These are phyloP conservation scores for Ennomos fuscantarius DNA, from an alignment of 2,888 invertebrate species.

Conservation along the genomic window DNA sequence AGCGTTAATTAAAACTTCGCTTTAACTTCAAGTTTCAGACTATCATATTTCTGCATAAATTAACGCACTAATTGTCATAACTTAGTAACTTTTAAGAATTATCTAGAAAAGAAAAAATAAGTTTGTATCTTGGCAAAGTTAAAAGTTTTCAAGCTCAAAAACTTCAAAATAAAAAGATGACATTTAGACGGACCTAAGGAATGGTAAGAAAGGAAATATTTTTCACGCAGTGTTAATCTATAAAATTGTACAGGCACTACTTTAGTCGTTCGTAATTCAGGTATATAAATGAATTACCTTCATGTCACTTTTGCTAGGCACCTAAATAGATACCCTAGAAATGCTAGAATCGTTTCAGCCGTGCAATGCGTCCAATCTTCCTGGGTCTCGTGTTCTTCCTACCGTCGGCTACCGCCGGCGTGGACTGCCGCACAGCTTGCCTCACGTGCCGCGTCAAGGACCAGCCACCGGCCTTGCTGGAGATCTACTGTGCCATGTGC, in stretches of 20 bases:
- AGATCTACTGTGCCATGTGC: conserved; percentile 75
- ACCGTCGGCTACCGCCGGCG: conserved; percentile 40
- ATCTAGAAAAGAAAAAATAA: background rate
- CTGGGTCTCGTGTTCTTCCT: conserved; percentile 37
- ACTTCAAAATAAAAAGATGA: background rate
- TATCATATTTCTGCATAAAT: conserved; percentile 25
- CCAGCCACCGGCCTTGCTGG: conserved; percentile 50
- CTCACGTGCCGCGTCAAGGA: conserved; percentile 51
- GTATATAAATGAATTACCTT: background rate
- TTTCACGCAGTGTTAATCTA: too few species aligned
- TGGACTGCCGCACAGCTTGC: conserved; percentile 66
- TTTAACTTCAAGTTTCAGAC: conserved; percentile 15
- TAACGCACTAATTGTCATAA: conserved; percentile 8
- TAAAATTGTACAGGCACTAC: too few species aligned
- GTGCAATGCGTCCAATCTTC: conserved; percentile 31
- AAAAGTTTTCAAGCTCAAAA: background rate
- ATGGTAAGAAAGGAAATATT: conserved; percentile 11
- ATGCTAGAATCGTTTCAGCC: conserved; percentile 30
- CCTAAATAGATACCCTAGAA: too few species aligned
- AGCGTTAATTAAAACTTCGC: conserved; percentile 25
- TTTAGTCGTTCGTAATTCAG: too few species aligned
- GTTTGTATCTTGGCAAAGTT: background rate
- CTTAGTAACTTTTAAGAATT: conserved; percentile 1
- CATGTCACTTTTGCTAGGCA: too few species aligned
- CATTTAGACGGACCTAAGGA: background rate